Evolutionary conservation across 2,113 vertebrate genomes (phyloP), one percentile per base, ranked within the genome.

Genomic region (Burhinus bistriatus): DNA sequence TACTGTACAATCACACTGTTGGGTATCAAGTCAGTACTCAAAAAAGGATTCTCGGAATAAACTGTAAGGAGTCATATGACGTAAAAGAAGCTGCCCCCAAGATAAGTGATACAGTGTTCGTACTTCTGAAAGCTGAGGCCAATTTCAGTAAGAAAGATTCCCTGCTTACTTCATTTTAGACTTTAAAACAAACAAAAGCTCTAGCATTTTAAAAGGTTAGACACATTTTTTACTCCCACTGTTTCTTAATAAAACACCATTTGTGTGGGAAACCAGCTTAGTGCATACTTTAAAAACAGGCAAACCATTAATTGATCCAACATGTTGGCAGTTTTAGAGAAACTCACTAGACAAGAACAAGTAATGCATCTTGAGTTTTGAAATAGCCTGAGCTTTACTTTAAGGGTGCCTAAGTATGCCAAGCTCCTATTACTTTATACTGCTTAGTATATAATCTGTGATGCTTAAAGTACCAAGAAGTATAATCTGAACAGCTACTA

Each of bases 231-330:
- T 57, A 96, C 73, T 92, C 80, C 81, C 87, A 91, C 87, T 55
- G 4, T 83, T 95, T 94, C 81, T 93, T 95, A 95, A 94, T 90
- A 87, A 96, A 96, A 92, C 70, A 91, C 38, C 42, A 83, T 93
- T 96, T 97, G 80, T 93, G 78, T 76, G 92, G 88, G 93, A 98
- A 97, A 97, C 71, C 45, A 90, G 58, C 87, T 98, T 49, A 95
- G 45, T 47, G 76, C 70, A 91, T 94, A 83, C 91, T 97, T 93
- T 65, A 83, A 89, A 84, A 93, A 95, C 75, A 93, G 90, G 69
- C 89, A 64, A 96, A 64, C 59, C 79, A 97, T 94, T 96, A 98
- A 97, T 88, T 96, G 96, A 97, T 95, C 84, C 96, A 97, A 57
- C 83, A 83, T 95, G 96, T 89, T 87, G 84, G 93, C 49, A 93